These are phyloP conservation scores for Drusus annulatus DNA, from an alignment of 1,140 invertebrate genomes.

Conservation along the genomic window DNA sequence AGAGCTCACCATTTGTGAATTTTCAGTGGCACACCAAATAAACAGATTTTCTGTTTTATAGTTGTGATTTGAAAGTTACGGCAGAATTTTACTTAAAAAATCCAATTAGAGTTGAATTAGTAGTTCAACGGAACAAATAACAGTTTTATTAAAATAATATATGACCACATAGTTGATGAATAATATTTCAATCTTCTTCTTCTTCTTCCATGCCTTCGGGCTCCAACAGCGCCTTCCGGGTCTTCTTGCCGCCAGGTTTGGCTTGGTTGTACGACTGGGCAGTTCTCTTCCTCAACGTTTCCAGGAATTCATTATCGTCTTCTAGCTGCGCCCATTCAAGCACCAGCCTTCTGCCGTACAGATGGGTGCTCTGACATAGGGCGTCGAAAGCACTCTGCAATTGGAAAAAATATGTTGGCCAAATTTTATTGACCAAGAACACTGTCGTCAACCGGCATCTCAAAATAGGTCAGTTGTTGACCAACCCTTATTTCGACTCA, in stretches of 20 bases:
- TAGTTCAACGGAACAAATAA: too few relatives aligned
- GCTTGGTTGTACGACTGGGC: slow-evolving; percentile 78
- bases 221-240: slow-evolving; percentile 72
- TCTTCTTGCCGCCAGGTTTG: slow-evolving; percentile 69
- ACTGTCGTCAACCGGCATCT: too few relatives aligned
- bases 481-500: too few relatives aligned
- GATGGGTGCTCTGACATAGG: slow-evolving; percentile 95
- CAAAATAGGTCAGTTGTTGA: too few relatives aligned
- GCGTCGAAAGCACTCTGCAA: slow-evolving; percentile 92
- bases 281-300: slow-evolving; percentile 88
- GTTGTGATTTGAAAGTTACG: too few relatives aligned
- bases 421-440: background rate
- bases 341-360: slow-evolving; percentile 95
- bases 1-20: too few relatives aligned
- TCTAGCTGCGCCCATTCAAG: slow-evolving; percentile 96
- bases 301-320: slow-evolving; percentile 83
- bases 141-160: too few relatives aligned
- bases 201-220: slow-evolving; percentile 69
- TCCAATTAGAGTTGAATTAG: too few relatives aligned
- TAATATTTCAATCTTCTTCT: background rate
- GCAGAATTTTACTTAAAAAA: too few relatives aligned
- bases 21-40: too few relatives aligned
- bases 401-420: slow-evolving; percentile 8
- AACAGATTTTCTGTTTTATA: too few relatives aligned
- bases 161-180: background rate